phyloP scores from a whole-genome alignment of 2,113 vertebrate species.

The Anseranas semipalmata region DNA sequence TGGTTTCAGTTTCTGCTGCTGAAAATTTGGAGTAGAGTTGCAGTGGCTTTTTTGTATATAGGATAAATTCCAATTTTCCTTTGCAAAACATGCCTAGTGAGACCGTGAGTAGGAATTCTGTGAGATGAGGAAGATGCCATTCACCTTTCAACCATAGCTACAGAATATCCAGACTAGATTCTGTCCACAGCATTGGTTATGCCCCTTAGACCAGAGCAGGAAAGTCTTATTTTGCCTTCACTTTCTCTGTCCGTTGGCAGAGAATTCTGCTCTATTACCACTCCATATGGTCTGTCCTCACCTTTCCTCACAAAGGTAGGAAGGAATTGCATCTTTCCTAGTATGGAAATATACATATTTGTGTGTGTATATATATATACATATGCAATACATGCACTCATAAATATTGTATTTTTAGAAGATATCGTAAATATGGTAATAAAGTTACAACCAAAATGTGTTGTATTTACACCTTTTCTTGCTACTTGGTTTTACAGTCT shows the following conservation, averaged over 20 bases:
- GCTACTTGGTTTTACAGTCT: neutral
- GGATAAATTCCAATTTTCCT: neutral
- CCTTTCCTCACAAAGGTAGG: neutral
- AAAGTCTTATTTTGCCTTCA: neutral
- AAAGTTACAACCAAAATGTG: neutral
- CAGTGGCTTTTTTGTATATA: neutral
- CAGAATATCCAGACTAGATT: neutral
- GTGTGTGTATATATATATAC: too few relatives aligned
- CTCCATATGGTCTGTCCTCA: neutral
- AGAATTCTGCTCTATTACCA: neutral
- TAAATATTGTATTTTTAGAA: neutral
- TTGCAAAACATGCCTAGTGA: neutral
- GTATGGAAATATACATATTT: neutral
- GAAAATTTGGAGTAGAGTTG: neutral
- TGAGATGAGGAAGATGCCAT: neutral
- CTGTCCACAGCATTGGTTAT: neutral
- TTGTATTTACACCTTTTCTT: neutral
- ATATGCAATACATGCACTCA: neutral
- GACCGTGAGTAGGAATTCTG: neutral
- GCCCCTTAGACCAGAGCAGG: neutral
- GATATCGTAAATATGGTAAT: neutral
- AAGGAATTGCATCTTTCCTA: neutral
- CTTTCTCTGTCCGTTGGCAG: neutral
- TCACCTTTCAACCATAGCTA: neutral
- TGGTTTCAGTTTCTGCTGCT: constrained; percentile 16